Evolutionary conservation across 2,888 invertebrate genomes (phyloP), one percentile per base, ranked within the genome.

Genomic region (Eustalomyia histrio): DNA sequence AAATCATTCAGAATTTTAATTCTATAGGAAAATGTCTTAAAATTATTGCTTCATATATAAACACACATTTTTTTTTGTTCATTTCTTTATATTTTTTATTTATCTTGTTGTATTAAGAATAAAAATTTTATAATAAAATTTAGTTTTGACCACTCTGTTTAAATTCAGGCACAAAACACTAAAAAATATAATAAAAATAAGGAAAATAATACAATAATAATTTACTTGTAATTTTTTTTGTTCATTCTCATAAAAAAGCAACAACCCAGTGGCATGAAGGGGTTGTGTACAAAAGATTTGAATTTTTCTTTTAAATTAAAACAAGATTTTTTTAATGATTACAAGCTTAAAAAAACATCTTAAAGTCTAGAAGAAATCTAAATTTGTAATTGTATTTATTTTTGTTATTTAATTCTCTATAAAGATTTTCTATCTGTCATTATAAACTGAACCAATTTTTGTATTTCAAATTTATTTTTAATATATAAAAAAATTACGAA

Each of bases 51-150:
- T n/a, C n/a, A 39, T 3, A 39, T 47, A 7, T 47, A 47, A n/a
- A 47, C 1, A 47, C 2, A 12, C 6, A 29, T 24, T 68, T 18
- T 43, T 55, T 10, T 33, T 29, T 68, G 39, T 16, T 58, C 21
- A n/a, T 29, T 1, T 58, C 39, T 43, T 55, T 65, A 43, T 17
- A 71, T 17, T 58, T 55, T 64, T 64, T 65, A 73, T 78, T 72
- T 33, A 47, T 21, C 35, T 39, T 64, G 24, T 16, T 24, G 43
- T 60, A 67, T 79, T 74, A 57, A 8, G 57, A 52, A 35, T 74
- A 57, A 55, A 71, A 12, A 43, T 63, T 68, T 67, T n/a, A 50
- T 63, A 47, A 73, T 64, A 33, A 57, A 53, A 64, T 64, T 72
- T 53, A 61, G 16, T 61, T 72, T 47, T 57, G 33, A 63, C n/a